These are phyloP conservation scores for Rhimphoctona megacephalus DNA, from an alignment of 2,888 invertebrate species.

Conservation along the genomic window DNA sequence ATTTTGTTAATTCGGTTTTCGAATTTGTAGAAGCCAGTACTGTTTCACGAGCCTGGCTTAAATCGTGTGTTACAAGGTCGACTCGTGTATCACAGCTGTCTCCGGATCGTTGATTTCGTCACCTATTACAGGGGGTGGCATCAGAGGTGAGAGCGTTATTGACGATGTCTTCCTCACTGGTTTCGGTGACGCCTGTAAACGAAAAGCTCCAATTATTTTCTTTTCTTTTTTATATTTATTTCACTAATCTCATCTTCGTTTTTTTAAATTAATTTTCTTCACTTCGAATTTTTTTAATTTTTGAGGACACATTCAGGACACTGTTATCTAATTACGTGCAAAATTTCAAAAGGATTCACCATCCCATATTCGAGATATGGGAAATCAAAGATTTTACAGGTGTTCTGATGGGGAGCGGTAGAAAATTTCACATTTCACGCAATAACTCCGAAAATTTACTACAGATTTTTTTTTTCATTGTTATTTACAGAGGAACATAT, in stretches of 20 bases:
- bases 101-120: constrained; percentile 78
- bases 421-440: too few species aligned
- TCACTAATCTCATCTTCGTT: background rate
- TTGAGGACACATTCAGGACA: too few species aligned
- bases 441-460: too few species aligned
- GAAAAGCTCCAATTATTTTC: constrained; percentile 17
- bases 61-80: constrained; percentile 83
- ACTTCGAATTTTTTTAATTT: too few species aligned
- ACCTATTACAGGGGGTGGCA: constrained; percentile 78
- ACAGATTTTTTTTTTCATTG: too few species aligned
- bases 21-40: constrained; percentile 39
- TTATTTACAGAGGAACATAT: too few species aligned
- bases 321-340: too few species aligned
- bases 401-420: too few species aligned
- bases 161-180: constrained; percentile 82
- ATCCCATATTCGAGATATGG: too few species aligned
- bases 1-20: background rate
- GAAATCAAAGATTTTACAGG: too few species aligned
- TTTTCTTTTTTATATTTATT: background rate
- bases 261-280: too few species aligned
- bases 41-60: constrained; percentile 74
- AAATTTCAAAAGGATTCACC: too few species aligned
- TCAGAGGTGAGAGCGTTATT: constrained; percentile 80
- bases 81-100: constrained; percentile 82
- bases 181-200: constrained; percentile 81